Conservation (phyloP, 92 coral and sea anemone genomes). For the Zoanthus sansibaricus region DNA sequence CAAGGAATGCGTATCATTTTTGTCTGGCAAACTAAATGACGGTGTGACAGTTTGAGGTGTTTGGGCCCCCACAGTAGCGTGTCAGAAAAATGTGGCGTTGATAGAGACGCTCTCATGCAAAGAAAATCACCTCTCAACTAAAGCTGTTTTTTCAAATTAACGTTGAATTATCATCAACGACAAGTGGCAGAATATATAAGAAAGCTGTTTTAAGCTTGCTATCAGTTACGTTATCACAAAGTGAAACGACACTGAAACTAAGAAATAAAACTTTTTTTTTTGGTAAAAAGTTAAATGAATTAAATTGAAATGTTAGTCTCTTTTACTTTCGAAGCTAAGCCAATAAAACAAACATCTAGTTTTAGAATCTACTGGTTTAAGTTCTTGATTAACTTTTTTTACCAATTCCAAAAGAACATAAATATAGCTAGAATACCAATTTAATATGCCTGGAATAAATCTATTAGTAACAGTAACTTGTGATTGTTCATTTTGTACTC, state of each 20-base stretch:
- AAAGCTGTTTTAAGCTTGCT: neutral
- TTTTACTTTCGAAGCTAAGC: too few species aligned
- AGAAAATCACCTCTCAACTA: slow-evolving; percentile 9
- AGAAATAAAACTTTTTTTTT: too few species aligned
- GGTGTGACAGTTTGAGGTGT: neutral
- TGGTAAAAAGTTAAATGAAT: too few species aligned
- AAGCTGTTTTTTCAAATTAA: neutral
- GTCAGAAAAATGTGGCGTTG: slow-evolving; percentile 15
- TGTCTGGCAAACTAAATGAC: slow-evolving; percentile 3
- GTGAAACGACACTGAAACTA: too few species aligned
- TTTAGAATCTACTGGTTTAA: neutral
- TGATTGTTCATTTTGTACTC: slow-evolving; percentile 7
- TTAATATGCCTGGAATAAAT: neutral
- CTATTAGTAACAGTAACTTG: neutral
- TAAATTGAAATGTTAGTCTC: too few species aligned
- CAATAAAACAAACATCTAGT: too few species aligned
- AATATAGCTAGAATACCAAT: neutral
- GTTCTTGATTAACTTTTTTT: neutral
- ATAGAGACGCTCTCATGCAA: slow-evolving; percentile 27
- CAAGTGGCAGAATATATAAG: neutral
- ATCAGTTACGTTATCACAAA: neutral
- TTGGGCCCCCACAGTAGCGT: slow-evolving; percentile 10
- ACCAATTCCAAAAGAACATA: neutral
- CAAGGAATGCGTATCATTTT: slow-evolving; percentile 20
- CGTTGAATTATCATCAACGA: neutral